Evolutionary conservation across 2,888 invertebrate species (phyloP).

Genomic region (Drosophila pseudotakahashii): DNA sequence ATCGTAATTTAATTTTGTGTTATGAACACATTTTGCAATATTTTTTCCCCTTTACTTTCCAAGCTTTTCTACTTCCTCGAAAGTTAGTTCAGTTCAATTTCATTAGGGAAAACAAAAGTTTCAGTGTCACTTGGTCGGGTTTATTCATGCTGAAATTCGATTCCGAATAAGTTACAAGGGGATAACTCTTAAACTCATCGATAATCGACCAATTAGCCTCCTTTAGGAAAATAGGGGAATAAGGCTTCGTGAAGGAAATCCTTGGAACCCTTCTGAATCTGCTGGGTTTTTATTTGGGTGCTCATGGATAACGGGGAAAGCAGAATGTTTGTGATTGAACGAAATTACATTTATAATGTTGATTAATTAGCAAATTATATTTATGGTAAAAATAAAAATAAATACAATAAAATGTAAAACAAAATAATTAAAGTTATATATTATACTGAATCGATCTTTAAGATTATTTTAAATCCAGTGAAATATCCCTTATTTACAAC

Average conservation of each 20-base stretch:
- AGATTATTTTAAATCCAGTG: neutral
- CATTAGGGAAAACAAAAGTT: conserved; percentile 7
- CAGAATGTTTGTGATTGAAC: neutral
- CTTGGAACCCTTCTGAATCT: neutral
- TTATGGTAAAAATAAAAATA: too few relatives aligned
- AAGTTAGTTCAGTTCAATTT: conserved; percentile 14
- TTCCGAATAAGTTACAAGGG: neutral
- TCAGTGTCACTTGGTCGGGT: neutral
- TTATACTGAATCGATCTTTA: too few relatives aligned
- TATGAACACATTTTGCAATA: conserved; percentile 3
- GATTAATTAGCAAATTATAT: neutral
- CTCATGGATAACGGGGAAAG: neutral
- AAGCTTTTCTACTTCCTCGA: neutral
- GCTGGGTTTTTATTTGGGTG: neutral
- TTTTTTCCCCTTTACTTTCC: neutral
- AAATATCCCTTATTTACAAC: neutral
- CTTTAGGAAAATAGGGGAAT: neutral
- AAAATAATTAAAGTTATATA: too few relatives aligned
- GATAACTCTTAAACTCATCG: neutral
- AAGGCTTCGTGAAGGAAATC: neutral
- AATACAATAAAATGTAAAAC: too few relatives aligned
- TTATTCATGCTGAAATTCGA: neutral
- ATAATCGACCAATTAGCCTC: neutral
- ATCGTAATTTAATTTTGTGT: conserved; percentile 35
- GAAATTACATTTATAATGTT: neutral